A percentile compares a stretch with the other conserved stretches of the same genome.
Evolutionary conservation across 2,113 vertebrate species (phyloP).

Genomic region (Andinoacara biseriatus): DNA sequence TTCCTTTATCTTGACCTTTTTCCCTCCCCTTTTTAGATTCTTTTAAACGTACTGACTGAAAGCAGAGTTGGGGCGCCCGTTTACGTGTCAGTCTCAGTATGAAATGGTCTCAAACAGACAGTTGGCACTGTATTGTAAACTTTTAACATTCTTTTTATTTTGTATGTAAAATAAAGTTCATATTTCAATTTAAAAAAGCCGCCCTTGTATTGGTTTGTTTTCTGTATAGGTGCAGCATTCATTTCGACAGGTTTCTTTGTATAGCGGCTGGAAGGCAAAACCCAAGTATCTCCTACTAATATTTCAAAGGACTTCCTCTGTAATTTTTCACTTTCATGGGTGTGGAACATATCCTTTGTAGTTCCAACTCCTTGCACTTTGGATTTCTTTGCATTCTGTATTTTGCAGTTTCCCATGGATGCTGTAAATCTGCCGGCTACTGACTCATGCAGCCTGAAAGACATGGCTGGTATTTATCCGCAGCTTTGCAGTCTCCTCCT

Average conservation of each 20-base stretch:
- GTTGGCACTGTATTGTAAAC: slow-evolving; percentile 80
- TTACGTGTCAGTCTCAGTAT: slow-evolving; percentile 64
- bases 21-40: slow-evolving; percentile 66
- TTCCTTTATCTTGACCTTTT: slow-evolving; percentile 14
- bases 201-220: slow-evolving; percentile 7
- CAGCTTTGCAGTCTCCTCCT: not conserved
- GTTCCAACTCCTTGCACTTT: not conserved
- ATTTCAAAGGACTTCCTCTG: not conserved
- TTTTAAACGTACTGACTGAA: slow-evolving; percentile 75
- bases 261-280: not conserved
- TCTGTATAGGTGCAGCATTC: not conserved
- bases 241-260: not conserved
- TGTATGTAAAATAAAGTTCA: slow-evolving; percentile 86
- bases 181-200: slow-evolving; percentile 72
- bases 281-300: not conserved
- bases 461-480: not conserved
- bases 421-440: not conserved
- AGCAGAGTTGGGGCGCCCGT: slow-evolving; percentile 50
- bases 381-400: not conserved
- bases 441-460: slow-evolving; percentile 39
- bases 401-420: slow-evolving; percentile 8
- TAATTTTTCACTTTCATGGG: slow-evolving; percentile 3
- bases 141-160: slow-evolving; percentile 87
- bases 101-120: slow-evolving; percentile 70
- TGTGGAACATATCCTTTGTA: not conserved